These are phyloP conservation scores for Glaucomys volans DNA, from an alignment of 2,113 vertebrate genomes.

Conservation along the genomic window DNA sequence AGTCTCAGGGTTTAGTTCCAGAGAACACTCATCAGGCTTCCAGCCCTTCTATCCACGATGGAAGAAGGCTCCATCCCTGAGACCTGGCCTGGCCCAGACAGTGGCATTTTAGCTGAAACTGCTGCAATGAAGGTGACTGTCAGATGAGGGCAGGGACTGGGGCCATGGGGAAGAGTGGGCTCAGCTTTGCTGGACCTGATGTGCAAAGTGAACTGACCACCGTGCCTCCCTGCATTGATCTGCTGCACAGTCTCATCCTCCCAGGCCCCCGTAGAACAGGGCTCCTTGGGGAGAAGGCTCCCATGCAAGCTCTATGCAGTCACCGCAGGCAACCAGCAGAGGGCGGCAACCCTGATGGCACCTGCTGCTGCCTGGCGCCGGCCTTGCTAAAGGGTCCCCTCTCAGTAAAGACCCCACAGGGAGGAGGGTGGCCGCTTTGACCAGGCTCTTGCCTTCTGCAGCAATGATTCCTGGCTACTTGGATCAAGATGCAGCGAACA, in stretches of 20 bases:
- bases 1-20: neutral
- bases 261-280: too few species aligned
- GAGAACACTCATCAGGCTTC: fast-evolving
- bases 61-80: neutral
- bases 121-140: neutral
- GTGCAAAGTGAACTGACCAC: neutral
- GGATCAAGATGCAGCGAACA: neutral
- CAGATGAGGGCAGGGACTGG: too few species aligned
- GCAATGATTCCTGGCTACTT: neutral
- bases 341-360: neutral
- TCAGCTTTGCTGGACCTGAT: too few species aligned
- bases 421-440: neutral
- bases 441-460: neutral
- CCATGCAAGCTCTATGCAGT: too few species aligned
- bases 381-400: neutral
- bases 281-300: too few species aligned
- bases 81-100: neutral
- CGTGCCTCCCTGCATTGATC: fast-evolving
- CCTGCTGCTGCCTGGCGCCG: too few species aligned
- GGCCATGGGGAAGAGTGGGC: fast-evolving
- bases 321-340: neutral
- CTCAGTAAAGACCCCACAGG: neutral
- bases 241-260: neutral
- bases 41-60: fast-evolving
- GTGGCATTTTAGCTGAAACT: neutral